Conservation (phyloP, 1,140 invertebrate species). For the Ridgeia piscesae region DNA sequence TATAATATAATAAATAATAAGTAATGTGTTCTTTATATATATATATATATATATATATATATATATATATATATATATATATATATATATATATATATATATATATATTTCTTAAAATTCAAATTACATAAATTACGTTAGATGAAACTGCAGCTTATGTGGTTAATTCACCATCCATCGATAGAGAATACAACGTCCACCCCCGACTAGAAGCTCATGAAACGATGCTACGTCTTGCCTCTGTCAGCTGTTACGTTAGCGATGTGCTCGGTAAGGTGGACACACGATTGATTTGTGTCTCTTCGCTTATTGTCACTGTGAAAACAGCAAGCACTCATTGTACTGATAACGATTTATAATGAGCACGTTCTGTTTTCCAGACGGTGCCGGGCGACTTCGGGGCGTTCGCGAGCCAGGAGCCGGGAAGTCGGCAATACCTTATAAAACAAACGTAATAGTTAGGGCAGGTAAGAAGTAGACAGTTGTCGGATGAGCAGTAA, state of each 20-base stretch:
- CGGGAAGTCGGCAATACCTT: background rate
- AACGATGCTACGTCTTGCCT: background rate
- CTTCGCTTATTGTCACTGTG: background rate
- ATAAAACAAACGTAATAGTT: constrained; percentile 1
- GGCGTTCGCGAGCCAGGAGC: background rate
- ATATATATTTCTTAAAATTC: no score
- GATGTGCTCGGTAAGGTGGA: no score
- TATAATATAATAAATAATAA: no score
- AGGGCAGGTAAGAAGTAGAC: background rate
- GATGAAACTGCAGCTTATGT: background rate
- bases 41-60: no score
- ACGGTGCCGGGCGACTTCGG: background rate
- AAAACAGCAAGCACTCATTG: background rate
- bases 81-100: no score
- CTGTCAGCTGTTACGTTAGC: background rate
- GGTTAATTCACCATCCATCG: background rate
- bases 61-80: no score
- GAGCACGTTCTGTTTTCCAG: background rate
- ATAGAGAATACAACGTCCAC: background rate
- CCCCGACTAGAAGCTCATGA: background rate
- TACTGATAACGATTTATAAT: background rate
- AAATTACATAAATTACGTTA: background rate
- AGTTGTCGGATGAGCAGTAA: background rate
- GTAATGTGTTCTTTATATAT: no score
- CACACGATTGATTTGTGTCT: background rate